phyloP scores from a whole-genome alignment of 2,888 invertebrate species.

The Eupithecia subfuscata region DNA sequence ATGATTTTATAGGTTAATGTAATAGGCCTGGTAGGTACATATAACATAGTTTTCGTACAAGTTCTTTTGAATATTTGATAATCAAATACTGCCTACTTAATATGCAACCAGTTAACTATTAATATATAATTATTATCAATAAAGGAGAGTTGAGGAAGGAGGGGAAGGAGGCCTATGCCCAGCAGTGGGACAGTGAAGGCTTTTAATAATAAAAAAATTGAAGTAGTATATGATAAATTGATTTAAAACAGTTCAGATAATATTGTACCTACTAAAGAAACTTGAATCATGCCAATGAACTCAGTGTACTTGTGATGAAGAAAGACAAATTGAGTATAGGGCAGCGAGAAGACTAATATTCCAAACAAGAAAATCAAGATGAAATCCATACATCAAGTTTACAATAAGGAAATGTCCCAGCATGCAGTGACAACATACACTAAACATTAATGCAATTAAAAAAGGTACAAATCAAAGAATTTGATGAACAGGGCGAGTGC shows the following conservation, averaged over 20 bases:
- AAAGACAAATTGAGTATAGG: constrained; percentile 8
- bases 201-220: neutral
- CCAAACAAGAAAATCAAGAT: constrained; percentile 25
- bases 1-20: neutral
- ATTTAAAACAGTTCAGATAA: neutral
- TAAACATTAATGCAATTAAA: constrained; percentile 69
- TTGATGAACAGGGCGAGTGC: constrained; percentile 79
- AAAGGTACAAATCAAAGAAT: constrained; percentile 79
- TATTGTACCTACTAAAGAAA: neutral
- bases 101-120: neutral
- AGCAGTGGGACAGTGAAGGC: neutral
- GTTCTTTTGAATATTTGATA: neutral
- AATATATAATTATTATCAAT: no score
- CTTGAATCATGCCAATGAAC: neutral
- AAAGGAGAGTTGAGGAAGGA: neutral
- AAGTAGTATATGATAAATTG: neutral
- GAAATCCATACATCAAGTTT: constrained; percentile 41
- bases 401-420: constrained; percentile 53
- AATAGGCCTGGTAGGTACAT: neutral
- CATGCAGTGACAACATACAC: constrained; percentile 41
- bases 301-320: neutral
- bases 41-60: neutral
- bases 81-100: neutral
- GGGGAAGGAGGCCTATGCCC: neutral
- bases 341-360: constrained; percentile 18